Evolutionary conservation across 1,140 invertebrate genomes (phyloP), one percentile per base, ranked within the genome.

Genomic region (Bombus vancouverensis): DNA sequence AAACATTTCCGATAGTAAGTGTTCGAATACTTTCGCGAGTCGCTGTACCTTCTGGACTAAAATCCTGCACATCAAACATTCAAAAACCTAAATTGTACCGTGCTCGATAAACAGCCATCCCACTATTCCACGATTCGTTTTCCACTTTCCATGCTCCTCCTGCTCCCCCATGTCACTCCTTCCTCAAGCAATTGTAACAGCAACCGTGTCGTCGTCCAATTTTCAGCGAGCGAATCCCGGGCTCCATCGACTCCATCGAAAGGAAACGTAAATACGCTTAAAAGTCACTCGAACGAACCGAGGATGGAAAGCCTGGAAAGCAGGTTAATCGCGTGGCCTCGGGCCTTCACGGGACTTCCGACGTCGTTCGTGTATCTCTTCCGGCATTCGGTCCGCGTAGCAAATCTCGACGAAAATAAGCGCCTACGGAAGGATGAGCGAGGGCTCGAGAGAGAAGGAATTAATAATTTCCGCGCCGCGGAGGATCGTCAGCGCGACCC

Each of bases 201-300:
- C 66, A 9, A 37, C 8, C 18, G n/a, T 22, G 32, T 32, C 66
- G 34, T 37, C 73, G 37, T 66, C 8, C 65, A 66, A 68, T 68
- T 44, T 34, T 22, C 22, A 9, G 18, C 62, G 32, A 68, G 37
- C 62, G 53, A 39, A 47, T 68, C 34, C 75, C 59, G 10, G 75
- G 37, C 32, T 32, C 65, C 44, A 68, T 79, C 77, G 44, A 25
- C n/a, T 47, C 18, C 65, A 37, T 79, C 77, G 77, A 79, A 79
- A 79, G 77, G 77, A 79, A 79, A 79, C 77, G 77, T 53, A 79
- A 79, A 68, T 53, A 79, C 65, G 66, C 65, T 79, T 79, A 79
- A 79, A 79, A 70, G 39, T 65, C 42, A 68, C 65, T 79, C 62
- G 77, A 47, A 28, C 77, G 75, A 62, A 9, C 13, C 22, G 9